Percentiles rank a stretch among this genome's conserved stretches.
phyloP scores from a whole-genome alignment of 2,113 vertebrate genomes.

The Cinclus mexicanus region DNA sequence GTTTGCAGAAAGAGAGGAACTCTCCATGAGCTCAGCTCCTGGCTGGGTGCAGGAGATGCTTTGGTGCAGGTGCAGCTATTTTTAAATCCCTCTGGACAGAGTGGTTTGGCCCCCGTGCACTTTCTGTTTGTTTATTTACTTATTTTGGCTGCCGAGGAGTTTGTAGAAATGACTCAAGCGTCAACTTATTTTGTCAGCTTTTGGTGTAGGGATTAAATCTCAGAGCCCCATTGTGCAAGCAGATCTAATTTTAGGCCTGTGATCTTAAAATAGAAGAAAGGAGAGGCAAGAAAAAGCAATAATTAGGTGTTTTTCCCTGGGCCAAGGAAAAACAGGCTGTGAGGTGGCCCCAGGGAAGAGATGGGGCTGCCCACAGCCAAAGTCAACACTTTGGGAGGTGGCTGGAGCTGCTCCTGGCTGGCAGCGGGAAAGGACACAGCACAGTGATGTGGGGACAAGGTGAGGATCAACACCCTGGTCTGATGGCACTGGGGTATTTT shows the following conservation, averaged over 20 bases:
- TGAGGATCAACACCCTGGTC: background rate
- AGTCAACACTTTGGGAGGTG: background rate
- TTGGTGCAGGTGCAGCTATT: background rate
- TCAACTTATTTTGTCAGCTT: background rate
- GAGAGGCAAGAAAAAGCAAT: background rate
- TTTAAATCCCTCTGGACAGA: background rate
- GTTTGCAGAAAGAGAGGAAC: background rate
- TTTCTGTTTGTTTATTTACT: background rate
- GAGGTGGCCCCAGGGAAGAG: slow-evolving; percentile 6
- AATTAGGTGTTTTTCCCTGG: background rate
- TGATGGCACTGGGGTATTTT: background rate
- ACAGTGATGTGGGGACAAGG: background rate
- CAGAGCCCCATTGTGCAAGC: background rate
- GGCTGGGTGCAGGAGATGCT: background rate
- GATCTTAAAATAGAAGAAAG: slow-evolving; percentile 52
- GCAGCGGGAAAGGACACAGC: background rate
- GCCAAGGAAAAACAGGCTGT: background rate
- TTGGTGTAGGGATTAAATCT: slow-evolving; percentile 4
- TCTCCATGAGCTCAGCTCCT: background rate
- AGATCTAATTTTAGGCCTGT: slow-evolving; percentile 18
- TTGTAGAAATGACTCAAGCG: background rate
- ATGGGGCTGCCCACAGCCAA: background rate
- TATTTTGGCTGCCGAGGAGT: background rate
- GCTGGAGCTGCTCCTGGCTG: background rate
- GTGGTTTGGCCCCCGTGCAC: background rate